Conservation (phyloP, 2,797 vertebrate species). For the Arremon brunneinucha region DNA sequence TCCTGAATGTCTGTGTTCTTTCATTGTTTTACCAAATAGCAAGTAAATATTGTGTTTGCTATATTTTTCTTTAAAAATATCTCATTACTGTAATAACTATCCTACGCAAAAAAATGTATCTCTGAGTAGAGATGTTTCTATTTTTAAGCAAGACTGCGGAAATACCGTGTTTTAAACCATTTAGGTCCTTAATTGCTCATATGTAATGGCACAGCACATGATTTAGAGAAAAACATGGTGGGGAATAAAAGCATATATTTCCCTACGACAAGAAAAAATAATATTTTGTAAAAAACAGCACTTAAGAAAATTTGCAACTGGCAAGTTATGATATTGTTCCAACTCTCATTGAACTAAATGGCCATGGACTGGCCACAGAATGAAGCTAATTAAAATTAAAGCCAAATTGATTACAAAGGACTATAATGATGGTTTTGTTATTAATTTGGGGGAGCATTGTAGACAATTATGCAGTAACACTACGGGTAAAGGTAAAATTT, state of each 20-base stretch:
- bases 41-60: not conserved
- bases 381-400: conserved; percentile 23
- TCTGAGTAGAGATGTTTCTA: not conserved
- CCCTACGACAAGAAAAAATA: not conserved
- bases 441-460: not conserved
- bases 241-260: conserved; percentile 5
- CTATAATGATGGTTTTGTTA: not conserved
- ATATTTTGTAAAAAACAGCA: not conserved
- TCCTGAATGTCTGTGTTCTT: not conserved
- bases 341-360: not conserved
- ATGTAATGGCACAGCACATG: not conserved
- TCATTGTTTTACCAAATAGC: not conserved
- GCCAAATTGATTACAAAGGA: not conserved
- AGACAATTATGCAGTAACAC: not conserved
- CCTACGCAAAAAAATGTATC: not conserved
- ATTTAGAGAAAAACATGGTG: conserved; percentile 1
- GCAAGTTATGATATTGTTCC: not conserved
- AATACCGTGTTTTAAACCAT: not conserved
- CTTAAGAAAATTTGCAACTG: not conserved
- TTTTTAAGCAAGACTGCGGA: not conserved
- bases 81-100: not conserved
- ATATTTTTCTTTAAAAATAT: not conserved
- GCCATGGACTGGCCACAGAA: not conserved
- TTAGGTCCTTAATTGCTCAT: not conserved
- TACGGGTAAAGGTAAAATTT: not conserved